These are phyloP conservation scores for Chunga burmeisteri DNA, from an alignment of 2,113 vertebrate species.

Conservation along the genomic window DNA sequence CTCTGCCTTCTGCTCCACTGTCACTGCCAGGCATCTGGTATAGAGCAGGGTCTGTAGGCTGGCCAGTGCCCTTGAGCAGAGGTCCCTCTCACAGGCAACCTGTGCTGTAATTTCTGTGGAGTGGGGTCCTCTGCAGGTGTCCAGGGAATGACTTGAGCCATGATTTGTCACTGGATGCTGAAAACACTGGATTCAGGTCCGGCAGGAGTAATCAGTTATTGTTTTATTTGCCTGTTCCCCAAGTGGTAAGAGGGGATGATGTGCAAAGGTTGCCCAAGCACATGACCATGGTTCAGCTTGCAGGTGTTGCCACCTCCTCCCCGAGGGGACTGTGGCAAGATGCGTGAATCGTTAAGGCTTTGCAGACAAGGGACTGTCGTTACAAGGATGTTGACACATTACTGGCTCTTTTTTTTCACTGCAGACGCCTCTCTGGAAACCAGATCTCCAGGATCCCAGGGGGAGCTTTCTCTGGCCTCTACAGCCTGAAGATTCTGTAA, in stretches of 20 bases:
- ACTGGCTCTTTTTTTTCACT: slow-evolving; percentile 24
- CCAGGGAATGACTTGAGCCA: not conserved
- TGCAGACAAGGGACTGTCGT: not conserved
- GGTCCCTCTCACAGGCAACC: not conserved
- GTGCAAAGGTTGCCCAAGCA: not conserved
- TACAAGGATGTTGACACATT: not conserved
- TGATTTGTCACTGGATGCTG: not conserved
- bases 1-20: not conserved
- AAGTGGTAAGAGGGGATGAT: not conserved
- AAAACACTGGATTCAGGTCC: not conserved
- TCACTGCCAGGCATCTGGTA: not conserved
- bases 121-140: not conserved
- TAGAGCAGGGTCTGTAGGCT: not conserved
- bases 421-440: slow-evolving; percentile 93
- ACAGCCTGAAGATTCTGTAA: slow-evolving; percentile 94
- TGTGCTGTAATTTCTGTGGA: not conserved
- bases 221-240: not conserved
- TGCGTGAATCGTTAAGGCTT: not conserved
- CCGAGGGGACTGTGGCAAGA: not conserved
- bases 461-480: slow-evolving; percentile 86
- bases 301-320: not conserved
- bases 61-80: not conserved
- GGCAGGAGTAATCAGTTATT: not conserved
- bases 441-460: slow-evolving; percentile 88
- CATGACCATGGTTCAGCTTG: not conserved